Base-by-base conservation (phyloP, 2,888 invertebrate species). In the Neuroscelio doddi region DNA sequence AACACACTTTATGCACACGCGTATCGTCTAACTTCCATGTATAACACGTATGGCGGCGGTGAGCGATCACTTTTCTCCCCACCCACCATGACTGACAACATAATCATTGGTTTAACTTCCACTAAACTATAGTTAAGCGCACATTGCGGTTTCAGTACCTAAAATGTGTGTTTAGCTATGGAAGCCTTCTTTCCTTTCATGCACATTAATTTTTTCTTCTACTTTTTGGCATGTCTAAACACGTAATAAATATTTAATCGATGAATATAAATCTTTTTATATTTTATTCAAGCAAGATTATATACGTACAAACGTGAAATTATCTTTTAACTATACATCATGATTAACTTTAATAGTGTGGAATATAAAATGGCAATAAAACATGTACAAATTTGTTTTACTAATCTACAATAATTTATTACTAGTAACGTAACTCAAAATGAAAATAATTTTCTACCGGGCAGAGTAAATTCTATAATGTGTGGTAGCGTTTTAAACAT, bases 51-150 rank as follows among this genome's bases (percentile, higher is more conserved):
- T 69, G 75, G 74, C 73, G 56, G 50, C 79, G 76, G 80, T 81
- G 82, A 83, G 77, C 79, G 81, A 83, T 81, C 80, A 79, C 78
- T 80, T 79, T 79, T 69, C 78, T 79, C 80, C 78, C 79, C 80
- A 80, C 80, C 80, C 77, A 77, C 76, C 70, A 57, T 62, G 66
- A 74, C 78, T 82, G 83, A 84, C 83, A 84, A 82, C 82, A 83
- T 83, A 84, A 84, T 84, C 82, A 81, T 82, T 75, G 81, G 82
- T 82, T 83, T 80, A 80, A 80, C 80, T 78, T 73, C 74, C 76
- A 78, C 80, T 81, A 78, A 79, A 78, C 80, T 79, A 81, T 80
- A 80, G 81, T 81, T 80, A 80, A 80, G 76, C 80, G 78, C 73
- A 77, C 78, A 80, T 79, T 78, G 77, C 75, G 78, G 76, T 75